These are phyloP conservation scores for Pelobates cultripes DNA, from an alignment of 2,797 vertebrate genomes.

Conservation along the genomic window DNA sequence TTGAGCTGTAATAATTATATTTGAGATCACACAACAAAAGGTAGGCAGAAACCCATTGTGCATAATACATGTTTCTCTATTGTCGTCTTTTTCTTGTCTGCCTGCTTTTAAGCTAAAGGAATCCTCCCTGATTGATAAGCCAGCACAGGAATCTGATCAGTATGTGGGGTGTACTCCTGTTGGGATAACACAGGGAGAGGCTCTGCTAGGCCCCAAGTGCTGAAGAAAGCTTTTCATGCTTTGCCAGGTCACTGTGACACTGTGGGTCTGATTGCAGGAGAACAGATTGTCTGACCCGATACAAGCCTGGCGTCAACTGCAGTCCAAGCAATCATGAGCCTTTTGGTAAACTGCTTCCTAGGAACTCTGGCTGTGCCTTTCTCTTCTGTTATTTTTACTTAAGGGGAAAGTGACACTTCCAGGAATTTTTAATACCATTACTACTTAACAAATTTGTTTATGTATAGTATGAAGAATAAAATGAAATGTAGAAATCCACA, in stretches of 20 bases:
- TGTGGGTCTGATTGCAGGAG: constrained; percentile 70
- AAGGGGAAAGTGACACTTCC: no score
- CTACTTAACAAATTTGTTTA: no score
- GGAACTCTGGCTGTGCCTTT: neutral
- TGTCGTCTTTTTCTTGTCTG: constrained; percentile 68
- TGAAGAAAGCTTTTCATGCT: constrained; percentile 71
- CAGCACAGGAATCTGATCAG: constrained; percentile 64
- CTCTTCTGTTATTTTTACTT: neutral
- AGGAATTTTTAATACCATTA: no score
- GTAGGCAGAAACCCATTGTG: no score
- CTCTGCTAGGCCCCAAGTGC: constrained; percentile 70
- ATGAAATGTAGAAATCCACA: no score
- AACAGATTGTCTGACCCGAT: constrained; percentile 74
- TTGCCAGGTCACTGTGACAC: constrained; percentile 81
- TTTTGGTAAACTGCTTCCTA: constrained; percentile 38
- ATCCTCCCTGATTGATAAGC: constrained; percentile 75
- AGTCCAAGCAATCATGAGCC: constrained; percentile 68
- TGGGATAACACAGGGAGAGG: constrained; percentile 73
- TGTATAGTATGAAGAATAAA: no score
- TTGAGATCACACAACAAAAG: no score
- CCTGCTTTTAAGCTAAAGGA: constrained; percentile 72
- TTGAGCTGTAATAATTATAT: no score
- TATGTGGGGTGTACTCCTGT: constrained; percentile 73
- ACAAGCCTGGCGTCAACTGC: constrained; percentile 71
- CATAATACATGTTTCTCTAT: no score